phyloP scores from a whole-genome alignment of 2,888 invertebrate genomes.

The Metallyticus violacea region DNA sequence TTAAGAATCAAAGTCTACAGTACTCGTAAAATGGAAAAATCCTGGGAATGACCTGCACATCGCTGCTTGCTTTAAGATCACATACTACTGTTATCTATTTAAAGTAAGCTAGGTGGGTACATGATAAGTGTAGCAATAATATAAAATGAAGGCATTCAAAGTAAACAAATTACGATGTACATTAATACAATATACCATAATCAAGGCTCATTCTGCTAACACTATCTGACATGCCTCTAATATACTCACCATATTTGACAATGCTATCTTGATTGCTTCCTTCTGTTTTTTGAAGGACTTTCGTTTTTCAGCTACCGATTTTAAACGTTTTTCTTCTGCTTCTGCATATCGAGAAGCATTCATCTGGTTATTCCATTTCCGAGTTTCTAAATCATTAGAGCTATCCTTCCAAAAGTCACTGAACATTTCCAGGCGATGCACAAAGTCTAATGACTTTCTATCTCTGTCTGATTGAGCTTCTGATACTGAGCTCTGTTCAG shows the following conservation, averaged over 20 bases:
- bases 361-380: neutral
- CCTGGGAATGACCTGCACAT: no score
- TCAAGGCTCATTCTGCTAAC: no score
- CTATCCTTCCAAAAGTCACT: neutral
- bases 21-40: no score
- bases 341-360: conserved; percentile 36
- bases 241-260: conserved; percentile 58
- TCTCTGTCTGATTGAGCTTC: neutral
- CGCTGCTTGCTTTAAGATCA: no score
- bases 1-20: no score
- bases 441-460: neutral
- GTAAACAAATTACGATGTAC: no score
- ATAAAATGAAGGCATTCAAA: no score
- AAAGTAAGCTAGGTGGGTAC: no score
- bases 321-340: conserved; percentile 63
- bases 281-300: conserved; percentile 63
- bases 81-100: no score
- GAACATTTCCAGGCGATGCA: neutral
- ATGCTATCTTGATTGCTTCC: conserved; percentile 60
- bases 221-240: no score
- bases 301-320: conserved; percentile 64
- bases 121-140: no score
- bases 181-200: no score
- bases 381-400: neutral
- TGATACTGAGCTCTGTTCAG: neutral